phyloP scores from a whole-genome alignment of 2,113 vertebrate genomes.

The Phalacrocorax aristotelis region DNA sequence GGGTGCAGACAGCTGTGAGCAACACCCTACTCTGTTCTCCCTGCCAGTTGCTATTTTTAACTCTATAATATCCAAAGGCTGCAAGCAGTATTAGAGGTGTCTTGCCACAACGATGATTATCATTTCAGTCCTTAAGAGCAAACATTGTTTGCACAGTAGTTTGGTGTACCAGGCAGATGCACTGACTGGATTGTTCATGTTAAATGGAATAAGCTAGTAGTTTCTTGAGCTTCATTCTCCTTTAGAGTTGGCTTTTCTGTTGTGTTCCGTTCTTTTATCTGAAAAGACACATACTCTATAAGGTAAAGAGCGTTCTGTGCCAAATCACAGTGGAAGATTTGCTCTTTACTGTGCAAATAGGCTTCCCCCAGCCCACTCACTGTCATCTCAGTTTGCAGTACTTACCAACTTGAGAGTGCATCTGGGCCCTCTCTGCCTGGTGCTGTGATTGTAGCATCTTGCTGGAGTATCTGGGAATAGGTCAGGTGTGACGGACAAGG shows the following conservation, averaged over 20 bases:
- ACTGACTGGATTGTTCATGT: fast-evolving
- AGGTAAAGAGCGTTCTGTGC: not conserved
- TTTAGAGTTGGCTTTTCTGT: not conserved
- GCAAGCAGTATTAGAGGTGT: not conserved
- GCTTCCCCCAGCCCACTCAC: not conserved
- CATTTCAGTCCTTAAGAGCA: not conserved
- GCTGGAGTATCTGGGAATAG: constrained; percentile 47
- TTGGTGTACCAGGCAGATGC: not conserved
- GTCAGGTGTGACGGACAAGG: constrained; percentile 30
- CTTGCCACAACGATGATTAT: fast-evolving
- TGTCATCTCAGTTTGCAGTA: not conserved
- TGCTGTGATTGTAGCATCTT: constrained; percentile 9
- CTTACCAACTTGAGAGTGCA: not conserved
- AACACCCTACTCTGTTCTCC: not conserved
- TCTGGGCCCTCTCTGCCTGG: not conserved
- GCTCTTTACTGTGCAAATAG: fast-evolving
- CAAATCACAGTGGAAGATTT: fast-evolving
- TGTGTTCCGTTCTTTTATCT: not conserved
- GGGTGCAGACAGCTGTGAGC: not conserved
- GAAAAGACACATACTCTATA: fast-evolving
- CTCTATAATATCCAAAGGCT: not conserved
- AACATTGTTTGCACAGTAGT: fast-evolving
- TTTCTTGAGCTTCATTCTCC: not conserved
- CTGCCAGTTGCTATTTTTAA: not conserved
- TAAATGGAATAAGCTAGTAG: not conserved